phyloP scores from a whole-genome alignment of 2,888 invertebrate species.

The Andricus quercusramuli region DNA sequence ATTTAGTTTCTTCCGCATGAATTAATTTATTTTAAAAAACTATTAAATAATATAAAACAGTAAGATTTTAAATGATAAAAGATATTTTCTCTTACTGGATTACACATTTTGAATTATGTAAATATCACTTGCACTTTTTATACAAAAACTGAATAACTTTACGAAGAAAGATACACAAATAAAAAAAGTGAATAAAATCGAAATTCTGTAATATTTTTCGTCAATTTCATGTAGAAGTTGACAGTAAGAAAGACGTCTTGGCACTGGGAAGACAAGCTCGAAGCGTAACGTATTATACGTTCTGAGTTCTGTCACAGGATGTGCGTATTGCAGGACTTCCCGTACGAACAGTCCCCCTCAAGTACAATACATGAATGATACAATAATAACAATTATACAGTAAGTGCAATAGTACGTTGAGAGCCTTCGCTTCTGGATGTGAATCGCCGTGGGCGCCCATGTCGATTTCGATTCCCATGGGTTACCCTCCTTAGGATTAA shows the following conservation, averaged over 20 bases:
- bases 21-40: too few relatives aligned
- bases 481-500: slow-evolving; percentile 34
- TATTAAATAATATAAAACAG: background rate
- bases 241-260: slow-evolving; percentile 47
- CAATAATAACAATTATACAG: slow-evolving; percentile 41
- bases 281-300: slow-evolving; percentile 60
- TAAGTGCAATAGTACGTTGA: slow-evolving; percentile 22
- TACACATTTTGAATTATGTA: slow-evolving; percentile 7
- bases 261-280: slow-evolving; percentile 48
- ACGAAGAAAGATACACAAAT: background rate
- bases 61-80: background rate
- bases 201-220: background rate
- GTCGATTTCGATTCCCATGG: slow-evolving; percentile 37
- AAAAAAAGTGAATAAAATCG: background rate
- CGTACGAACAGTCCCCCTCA: slow-evolving; percentile 62
- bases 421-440: slow-evolving; percentile 24
- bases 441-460: slow-evolving; percentile 36
- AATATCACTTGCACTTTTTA: background rate
- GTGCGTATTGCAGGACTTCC: slow-evolving; percentile 67
- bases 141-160: background rate
- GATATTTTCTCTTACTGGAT: slow-evolving; percentile 2
- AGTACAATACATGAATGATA: slow-evolving; percentile 51
- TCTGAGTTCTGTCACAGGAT: slow-evolving; percentile 59
- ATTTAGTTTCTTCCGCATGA: too few relatives aligned
- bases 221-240: slow-evolving; percentile 17